A percentile compares a stretch with the other conserved stretches of the same genome.
These are phyloP conservation scores for Phenganax stokvisi DNA, from an alignment of 92 coral and sea anemone species.

Conservation along the genomic window DNA sequence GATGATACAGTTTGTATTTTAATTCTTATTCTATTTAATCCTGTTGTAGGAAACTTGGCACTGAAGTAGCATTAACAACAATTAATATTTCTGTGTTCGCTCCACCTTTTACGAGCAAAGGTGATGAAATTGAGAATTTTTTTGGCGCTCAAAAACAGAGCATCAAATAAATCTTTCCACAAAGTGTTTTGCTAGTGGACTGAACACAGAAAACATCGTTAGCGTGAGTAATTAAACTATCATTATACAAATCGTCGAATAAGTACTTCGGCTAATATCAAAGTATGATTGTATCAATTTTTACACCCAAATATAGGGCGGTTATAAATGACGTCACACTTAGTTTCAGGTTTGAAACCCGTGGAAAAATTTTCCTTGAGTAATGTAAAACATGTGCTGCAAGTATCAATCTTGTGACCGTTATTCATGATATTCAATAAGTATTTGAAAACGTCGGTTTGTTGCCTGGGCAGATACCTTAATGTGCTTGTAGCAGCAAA, in stretches of 20 bases:
- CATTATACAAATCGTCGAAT: neutral
- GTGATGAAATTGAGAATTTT: neutral
- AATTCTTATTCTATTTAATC: constrained; percentile 24
- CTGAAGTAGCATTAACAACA: neutral
- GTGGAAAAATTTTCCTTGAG: neutral
- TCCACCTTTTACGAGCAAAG: neutral
- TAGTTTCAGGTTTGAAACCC: neutral
- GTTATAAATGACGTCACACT: neutral
- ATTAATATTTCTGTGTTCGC: constrained; percentile 34
- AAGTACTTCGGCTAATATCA: neutral
- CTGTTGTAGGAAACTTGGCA: constrained; percentile 27
- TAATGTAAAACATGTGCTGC: neutral
- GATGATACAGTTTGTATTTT: constrained; percentile 7
- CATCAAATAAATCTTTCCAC: neutral
- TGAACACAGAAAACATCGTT: neutral
- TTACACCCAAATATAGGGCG: neutral
- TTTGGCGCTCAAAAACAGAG: neutral
- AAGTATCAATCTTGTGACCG: neutral
- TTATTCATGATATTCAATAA: neutral
- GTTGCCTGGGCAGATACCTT: constrained; percentile 6
- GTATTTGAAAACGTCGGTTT: neutral
- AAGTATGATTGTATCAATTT: neutral
- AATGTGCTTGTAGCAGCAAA: no score
- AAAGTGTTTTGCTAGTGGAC: neutral
- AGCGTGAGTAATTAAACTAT: neutral